These are phyloP conservation scores for Barnardius zonarius DNA, from an alignment of 2,113 vertebrate genomes.

Conservation along the genomic window DNA sequence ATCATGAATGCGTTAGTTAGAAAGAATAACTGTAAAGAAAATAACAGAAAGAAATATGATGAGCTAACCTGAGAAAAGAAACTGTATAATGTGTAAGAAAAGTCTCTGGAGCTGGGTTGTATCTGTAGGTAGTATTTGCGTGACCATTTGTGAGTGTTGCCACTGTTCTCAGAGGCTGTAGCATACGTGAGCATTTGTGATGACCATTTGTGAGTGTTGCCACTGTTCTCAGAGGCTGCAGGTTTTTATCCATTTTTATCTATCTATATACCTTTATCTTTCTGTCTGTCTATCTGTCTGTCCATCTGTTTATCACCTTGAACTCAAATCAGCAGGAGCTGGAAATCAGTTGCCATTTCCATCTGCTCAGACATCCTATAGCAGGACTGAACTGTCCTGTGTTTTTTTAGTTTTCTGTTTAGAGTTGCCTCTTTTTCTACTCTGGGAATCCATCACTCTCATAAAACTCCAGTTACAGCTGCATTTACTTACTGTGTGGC, in stretches of 20 bases:
- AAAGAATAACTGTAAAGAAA: neutral
- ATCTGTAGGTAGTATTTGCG: neutral
- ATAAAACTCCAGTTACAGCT: constrained; percentile 25
- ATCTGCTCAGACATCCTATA: neutral
- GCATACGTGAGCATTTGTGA: neutral
- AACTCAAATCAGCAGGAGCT: neutral
- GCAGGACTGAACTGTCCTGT: neutral
- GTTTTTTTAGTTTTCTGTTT: neutral
- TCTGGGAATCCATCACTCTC: neutral
- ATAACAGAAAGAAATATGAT: neutral
- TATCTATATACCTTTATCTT: neutral
- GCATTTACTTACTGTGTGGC: constrained; percentile 48
- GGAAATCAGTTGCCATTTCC: neutral
- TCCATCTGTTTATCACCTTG: neutral
- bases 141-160: neutral
- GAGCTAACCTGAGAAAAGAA: neutral
- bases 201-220: neutral
- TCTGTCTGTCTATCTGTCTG: neutral
- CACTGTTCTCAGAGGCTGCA: neutral
- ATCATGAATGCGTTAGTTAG: neutral
- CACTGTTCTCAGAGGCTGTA: neutral
- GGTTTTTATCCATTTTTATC: neutral
- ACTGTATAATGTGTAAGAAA: neutral
- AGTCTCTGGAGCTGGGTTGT: neutral
- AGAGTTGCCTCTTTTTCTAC: neutral